Conservation (phyloP, 2,888 invertebrate genomes). For the Brachypterus glaber region DNA sequence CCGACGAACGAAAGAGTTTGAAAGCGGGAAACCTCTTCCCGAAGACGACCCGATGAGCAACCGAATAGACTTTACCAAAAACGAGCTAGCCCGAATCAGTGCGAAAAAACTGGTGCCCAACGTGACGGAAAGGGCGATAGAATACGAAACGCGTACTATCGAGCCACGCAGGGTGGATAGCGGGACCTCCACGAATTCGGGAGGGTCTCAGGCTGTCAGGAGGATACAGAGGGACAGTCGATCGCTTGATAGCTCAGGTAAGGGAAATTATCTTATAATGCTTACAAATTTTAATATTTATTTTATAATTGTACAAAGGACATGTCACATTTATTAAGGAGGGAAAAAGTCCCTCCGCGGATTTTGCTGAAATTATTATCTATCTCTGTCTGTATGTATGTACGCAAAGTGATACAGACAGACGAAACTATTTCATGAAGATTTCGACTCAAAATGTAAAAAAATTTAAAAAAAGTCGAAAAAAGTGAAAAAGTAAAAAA, state of each 20-base stretch:
- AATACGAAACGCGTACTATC: slow-evolving; percentile 56
- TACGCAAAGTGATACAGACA: not conserved
- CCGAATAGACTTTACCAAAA: slow-evolving; percentile 57
- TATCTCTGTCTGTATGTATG: not conserved
- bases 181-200: slow-evolving; percentile 27
- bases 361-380: no score
- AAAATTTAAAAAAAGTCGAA: no score
- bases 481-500: no score
- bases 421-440: no score
- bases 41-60: slow-evolving; percentile 49
- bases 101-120: slow-evolving; percentile 62
- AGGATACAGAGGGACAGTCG: slow-evolving; percentile 44
- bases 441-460: no score
- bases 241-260: slow-evolving; percentile 47
- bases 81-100: slow-evolving; percentile 54
- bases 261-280: no score
- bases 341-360: no score
- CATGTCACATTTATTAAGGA: no score
- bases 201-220: slow-evolving; percentile 23
- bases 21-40: slow-evolving; percentile 51
- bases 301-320: no score
- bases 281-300: no score
- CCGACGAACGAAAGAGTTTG: slow-evolving; percentile 64
- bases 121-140: slow-evolving; percentile 61
- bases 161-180: slow-evolving; percentile 28